Evolutionary conservation across 2,888 invertebrate species (phyloP).

Genomic region (Andrena flavipes): DNA sequence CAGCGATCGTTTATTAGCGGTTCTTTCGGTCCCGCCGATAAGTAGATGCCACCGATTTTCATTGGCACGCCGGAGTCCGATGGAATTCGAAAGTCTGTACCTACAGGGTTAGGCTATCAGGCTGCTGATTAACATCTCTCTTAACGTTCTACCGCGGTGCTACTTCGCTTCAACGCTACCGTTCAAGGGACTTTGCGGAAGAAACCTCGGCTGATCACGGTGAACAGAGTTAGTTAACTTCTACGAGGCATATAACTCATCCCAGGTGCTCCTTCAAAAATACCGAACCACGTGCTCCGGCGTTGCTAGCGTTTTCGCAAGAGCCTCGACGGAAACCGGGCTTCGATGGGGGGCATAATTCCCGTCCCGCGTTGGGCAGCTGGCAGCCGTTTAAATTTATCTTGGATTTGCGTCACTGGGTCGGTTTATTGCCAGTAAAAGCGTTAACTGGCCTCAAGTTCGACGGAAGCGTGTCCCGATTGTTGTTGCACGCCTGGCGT

Average conservation of each 20-base stretch:
- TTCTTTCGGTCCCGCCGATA: background rate
- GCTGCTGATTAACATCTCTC: too few relatives aligned
- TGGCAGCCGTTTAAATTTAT: slow-evolving; percentile 53
- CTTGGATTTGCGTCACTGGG: slow-evolving; percentile 53
- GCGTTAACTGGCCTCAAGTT: slow-evolving; percentile 29
- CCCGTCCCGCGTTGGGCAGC: slow-evolving; percentile 38
- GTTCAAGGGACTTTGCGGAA: too few relatives aligned
- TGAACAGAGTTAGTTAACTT: too few relatives aligned
- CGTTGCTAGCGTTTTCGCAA: background rate
- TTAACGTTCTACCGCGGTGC: too few relatives aligned
- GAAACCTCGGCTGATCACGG: too few relatives aligned
- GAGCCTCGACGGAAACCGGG: slow-evolving; percentile 1
- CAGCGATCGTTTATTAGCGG: background rate
- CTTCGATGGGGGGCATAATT: slow-evolving; percentile 32
- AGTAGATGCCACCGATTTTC: background rate
- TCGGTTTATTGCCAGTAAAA: slow-evolving; percentile 62
- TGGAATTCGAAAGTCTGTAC: background rate
- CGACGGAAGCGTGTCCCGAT: slow-evolving; percentile 14
- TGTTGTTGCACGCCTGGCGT: slow-evolving; percentile 19
- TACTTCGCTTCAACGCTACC: too few relatives aligned
- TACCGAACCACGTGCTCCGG: background rate
- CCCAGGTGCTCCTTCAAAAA: background rate
- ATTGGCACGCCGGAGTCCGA: background rate
- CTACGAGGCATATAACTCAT: too few relatives aligned
- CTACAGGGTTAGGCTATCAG: too few relatives aligned